Evolutionary conservation across 2,113 vertebrate species (phyloP).

Genomic region (Xyliphius kryptos): DNA sequence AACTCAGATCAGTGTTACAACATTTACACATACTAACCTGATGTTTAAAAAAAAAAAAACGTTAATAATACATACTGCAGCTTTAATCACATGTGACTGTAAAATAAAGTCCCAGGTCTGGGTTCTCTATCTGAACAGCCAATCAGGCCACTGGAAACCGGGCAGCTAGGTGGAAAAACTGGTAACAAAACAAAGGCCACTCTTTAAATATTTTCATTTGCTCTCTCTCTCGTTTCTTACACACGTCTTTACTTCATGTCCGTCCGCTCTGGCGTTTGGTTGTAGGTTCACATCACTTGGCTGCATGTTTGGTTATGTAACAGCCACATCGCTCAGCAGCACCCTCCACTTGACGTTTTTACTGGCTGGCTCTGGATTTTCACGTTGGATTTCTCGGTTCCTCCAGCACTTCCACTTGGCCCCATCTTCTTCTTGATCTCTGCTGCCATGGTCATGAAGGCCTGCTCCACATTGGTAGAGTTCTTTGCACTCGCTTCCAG

Average conservation of each 20-base stretch:
- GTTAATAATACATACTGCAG: background rate
- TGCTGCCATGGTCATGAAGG: conserved; percentile 98
- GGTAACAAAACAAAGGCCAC: background rate
- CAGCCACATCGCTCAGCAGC: conserved; percentile 67
- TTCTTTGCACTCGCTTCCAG: conserved; percentile 98
- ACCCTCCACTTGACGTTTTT: conserved; percentile 90
- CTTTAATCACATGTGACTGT: background rate
- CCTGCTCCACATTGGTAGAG: conserved; percentile 96
- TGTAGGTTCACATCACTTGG: conserved; percentile 38
- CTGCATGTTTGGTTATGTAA: conserved; percentile 17
- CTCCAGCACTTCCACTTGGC: conserved; percentile 82
- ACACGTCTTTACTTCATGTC: background rate
- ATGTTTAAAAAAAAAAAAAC: too few relatives aligned
- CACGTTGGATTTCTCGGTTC: conserved; percentile 89
- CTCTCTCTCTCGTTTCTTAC: background rate
- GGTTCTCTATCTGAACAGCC: background rate
- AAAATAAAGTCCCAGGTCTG: background rate
- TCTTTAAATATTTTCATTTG: background rate
- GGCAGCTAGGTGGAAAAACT: background rate
- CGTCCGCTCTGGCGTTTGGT: conserved; percentile 24
- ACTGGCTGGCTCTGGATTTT: conserved; percentile 98
- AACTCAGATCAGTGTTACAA: too few relatives aligned
- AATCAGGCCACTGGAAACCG: background rate
- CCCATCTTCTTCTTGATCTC: conserved; percentile 99
- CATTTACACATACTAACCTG: too few relatives aligned